A percentile compares a stretch with the other conserved stretches of the same genome.
These are phyloP conservation scores for Ectropis crepuscularia DNA, from an alignment of 2,888 invertebrate genomes.

Conservation along the genomic window DNA sequence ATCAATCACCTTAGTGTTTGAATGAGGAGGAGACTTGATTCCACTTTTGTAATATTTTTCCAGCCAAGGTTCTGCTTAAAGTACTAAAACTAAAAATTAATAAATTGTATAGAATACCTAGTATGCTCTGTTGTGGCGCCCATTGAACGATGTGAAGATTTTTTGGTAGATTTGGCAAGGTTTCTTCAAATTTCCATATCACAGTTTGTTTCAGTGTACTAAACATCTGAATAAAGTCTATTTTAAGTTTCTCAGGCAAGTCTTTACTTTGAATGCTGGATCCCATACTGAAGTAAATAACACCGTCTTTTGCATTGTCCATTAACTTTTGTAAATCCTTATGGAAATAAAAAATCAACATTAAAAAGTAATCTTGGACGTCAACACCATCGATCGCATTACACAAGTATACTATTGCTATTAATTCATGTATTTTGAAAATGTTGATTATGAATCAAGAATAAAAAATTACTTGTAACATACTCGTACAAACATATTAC, in stretches of 20 bases:
- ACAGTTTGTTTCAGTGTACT: conserved; percentile 47
- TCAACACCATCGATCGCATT: too few species aligned
- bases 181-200: conserved; percentile 64
- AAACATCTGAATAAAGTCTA: conserved; percentile 48
- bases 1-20: too few species aligned
- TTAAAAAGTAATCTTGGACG: background rate
- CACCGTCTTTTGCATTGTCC: conserved; percentile 63
- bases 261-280: conserved; percentile 58
- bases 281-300: conserved; percentile 74
- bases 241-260: conserved; percentile 52
- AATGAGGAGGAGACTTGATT: too few species aligned
- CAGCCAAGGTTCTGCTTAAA: too few species aligned
- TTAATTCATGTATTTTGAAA: too few species aligned
- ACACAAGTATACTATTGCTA: too few species aligned
- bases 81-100: too few species aligned
- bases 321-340: conserved; percentile 61
- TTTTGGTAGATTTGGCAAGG: conserved; percentile 46
- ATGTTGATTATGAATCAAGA: too few species aligned
- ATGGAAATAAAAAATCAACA: background rate
- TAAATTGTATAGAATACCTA: too few species aligned
- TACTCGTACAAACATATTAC: too few species aligned
- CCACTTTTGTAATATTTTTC: too few species aligned
- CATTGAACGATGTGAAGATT: conserved; percentile 61
- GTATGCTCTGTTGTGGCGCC: conserved; percentile 50
- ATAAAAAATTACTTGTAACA: too few species aligned